Conservation (phyloP, 1,140 invertebrate genomes). For the Drosophila carrolli region DNA sequence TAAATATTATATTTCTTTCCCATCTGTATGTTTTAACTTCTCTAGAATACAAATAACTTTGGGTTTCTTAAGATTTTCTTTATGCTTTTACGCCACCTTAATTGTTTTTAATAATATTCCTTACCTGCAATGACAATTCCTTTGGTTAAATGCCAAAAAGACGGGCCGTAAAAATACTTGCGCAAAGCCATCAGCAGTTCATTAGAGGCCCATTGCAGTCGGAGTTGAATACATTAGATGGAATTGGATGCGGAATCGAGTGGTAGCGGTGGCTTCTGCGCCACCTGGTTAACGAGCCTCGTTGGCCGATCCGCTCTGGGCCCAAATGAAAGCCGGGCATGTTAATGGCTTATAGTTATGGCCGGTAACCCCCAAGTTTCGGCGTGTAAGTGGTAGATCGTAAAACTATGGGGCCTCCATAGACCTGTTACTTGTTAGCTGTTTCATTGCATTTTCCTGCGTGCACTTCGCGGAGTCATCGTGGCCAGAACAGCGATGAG, state of each 20-base stretch:
- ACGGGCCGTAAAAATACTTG: conserved; percentile 3
- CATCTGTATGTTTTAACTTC: too few species aligned
- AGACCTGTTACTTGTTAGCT: conserved; percentile 5
- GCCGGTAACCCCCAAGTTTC: background rate
- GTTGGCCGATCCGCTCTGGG: background rate
- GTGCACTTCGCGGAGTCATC: conserved; percentile 43
- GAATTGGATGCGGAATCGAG: conserved; percentile 13
- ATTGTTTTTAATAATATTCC: background rate
- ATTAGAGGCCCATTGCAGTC: conserved; percentile 24
- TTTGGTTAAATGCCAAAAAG: background rate
- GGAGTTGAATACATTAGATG: background rate
- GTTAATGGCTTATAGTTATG: conserved; percentile 20
- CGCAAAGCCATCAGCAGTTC: conserved; percentile 38
- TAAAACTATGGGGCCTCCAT: conserved; percentile 3
- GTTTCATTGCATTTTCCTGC: conserved; percentile 9
- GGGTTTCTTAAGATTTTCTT: too few species aligned
- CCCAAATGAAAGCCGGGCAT: conserved; percentile 1
- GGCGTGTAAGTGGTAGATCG: background rate
- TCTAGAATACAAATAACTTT: too few species aligned
- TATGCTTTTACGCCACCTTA: too few species aligned
- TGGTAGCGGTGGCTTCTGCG: conserved; percentile 8
- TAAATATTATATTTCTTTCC: too few species aligned
- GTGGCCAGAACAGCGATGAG: conserved; percentile 51
- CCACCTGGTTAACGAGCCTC: conserved; percentile 29
- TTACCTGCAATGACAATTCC: background rate